A percentile compares a stretch with the other conserved stretches of the same genome.
phyloP scores from a whole-genome alignment of 2,888 invertebrate genomes.

The Amblyjoppa fuscipennis region DNA sequence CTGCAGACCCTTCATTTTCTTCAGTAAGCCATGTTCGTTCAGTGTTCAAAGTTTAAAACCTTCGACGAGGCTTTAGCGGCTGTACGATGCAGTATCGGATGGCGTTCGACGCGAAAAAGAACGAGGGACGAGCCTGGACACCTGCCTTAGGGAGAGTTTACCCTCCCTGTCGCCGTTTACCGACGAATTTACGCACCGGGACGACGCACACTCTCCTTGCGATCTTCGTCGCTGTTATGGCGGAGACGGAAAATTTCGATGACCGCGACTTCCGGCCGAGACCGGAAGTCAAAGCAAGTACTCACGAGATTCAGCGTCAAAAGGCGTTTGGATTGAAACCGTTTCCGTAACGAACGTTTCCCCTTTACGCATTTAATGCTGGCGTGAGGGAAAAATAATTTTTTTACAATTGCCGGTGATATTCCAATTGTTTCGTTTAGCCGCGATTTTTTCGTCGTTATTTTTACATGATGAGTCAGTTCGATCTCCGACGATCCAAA shows the following conservation, averaged over 20 bases:
- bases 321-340: background rate
- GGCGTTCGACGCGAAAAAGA: constrained; percentile 14
- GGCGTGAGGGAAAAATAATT: background rate
- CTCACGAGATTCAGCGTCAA: background rate
- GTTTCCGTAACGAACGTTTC: background rate
- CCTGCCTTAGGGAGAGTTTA: constrained; percentile 87
- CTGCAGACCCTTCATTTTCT: constrained; percentile 91
- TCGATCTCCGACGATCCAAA: constrained; percentile 4
- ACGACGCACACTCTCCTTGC: constrained; percentile 57
- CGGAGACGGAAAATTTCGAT: constrained; percentile 52
- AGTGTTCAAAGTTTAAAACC: constrained; percentile 79
- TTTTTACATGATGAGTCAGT: constrained; percentile 22
- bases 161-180: constrained; percentile 86
- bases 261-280: constrained; percentile 37
- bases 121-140: constrained; percentile 73
- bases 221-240: constrained; percentile 66
- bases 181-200: constrained; percentile 64
- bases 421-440: background rate
- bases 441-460: background rate
- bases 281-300: constrained; percentile 52
- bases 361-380: background rate
- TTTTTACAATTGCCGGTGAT: background rate
- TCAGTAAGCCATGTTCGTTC: constrained; percentile 92
- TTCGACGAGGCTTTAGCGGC: constrained; percentile 72
- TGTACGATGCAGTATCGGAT: constrained; percentile 23